Evolutionary conservation across 2,113 vertebrate genomes (phyloP).

Genomic region (Casuarius casuarius): DNA sequence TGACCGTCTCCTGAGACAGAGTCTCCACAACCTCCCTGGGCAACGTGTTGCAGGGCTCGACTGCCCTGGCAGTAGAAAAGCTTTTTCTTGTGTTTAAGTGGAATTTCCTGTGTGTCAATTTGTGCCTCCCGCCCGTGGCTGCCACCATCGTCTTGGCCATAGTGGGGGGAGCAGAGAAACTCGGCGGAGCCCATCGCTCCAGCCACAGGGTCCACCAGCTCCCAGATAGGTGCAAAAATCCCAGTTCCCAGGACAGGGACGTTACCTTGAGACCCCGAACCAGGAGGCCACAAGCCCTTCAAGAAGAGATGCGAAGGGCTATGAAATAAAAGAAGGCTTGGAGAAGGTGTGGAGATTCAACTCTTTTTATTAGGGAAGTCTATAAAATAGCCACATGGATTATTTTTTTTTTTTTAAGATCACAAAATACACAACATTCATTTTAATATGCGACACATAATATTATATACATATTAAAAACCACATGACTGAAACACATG

Average conservation of each 20-base stretch:
- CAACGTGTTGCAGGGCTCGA: fast-evolving
- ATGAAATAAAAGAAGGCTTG: not conserved
- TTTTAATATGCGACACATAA: slow-evolving; percentile 85
- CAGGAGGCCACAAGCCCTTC: not conserved
- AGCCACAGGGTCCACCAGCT: fast-evolving
- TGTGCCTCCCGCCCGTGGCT: fast-evolving
- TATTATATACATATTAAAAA: slow-evolving; percentile 90
- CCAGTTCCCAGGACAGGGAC: not conserved
- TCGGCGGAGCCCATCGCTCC: not conserved
- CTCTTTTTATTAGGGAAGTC: slow-evolving; percentile 88
- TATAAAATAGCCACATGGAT: slow-evolving; percentile 86
- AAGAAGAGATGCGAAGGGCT: not conserved
- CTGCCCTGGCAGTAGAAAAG: fast-evolving
- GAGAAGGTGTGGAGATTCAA: slow-evolving; percentile 39
- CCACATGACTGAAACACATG: slow-evolving; percentile 82
- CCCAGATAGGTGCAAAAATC: not conserved
- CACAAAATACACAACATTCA: slow-evolving; percentile 88
- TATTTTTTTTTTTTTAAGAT: slow-evolving; percentile 79
- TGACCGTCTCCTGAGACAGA: not conserved
- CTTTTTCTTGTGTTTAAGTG: not conserved
- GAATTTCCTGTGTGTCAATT: not conserved
- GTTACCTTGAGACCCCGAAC: not conserved
- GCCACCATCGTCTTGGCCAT: too few species aligned
- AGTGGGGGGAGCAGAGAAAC: too few species aligned
- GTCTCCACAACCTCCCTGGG: not conserved